phyloP scores from a whole-genome alignment of 1,140 invertebrate genomes.

The Anthonomus grandis region DNA sequence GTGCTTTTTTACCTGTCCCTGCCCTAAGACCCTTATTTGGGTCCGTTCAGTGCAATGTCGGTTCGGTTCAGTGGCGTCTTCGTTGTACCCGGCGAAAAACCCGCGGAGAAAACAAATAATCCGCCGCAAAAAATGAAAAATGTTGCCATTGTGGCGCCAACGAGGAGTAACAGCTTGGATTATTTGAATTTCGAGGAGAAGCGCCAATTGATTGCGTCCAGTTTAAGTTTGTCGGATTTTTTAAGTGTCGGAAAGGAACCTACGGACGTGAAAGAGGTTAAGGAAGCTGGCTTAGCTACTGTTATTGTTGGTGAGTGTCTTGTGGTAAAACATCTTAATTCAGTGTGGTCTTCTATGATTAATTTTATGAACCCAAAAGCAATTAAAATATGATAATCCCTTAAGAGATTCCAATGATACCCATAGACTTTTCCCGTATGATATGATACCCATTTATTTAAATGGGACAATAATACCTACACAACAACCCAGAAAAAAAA shows the following conservation, averaged over 20 bases:
- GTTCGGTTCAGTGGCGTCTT: conserved; percentile 40
- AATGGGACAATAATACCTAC: no score
- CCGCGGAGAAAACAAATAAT: conserved; percentile 42
- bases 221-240: conserved; percentile 80
- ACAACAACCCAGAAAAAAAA: no score
- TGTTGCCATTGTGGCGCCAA: conserved; percentile 63
- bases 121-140: conserved; percentile 54
- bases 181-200: conserved; percentile 89
- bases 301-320: conserved; percentile 50
- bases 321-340: neutral
- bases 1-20: conserved; percentile 2
- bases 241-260: conserved; percentile 67
- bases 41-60: conserved; percentile 32
- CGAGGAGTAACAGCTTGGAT: conserved; percentile 80
- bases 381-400: no score
- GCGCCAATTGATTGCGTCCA: conserved; percentile 81
- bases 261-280: conserved; percentile 47
- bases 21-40: neutral
- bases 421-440: no score
- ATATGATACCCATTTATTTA: no score
- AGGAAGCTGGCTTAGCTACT: conserved; percentile 49
- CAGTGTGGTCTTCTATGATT: neutral
- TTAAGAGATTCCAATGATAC: no score
- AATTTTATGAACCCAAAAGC: no score
- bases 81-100: conserved; percentile 33